Base-by-base conservation (phyloP, 2,888 invertebrate genomes). In the Eupithecia centaureata region DNA sequence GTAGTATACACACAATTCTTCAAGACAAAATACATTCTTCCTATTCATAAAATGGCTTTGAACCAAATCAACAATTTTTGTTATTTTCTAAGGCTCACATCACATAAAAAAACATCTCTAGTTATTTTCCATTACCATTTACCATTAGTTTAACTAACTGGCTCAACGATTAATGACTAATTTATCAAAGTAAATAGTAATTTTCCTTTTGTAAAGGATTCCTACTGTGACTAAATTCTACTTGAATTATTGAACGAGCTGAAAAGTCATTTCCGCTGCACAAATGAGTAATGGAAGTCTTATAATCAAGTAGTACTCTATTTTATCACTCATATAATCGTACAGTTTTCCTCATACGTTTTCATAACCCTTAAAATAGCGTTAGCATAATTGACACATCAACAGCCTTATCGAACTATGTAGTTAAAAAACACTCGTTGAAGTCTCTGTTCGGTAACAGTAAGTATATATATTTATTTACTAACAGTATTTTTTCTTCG, bases 231-330 rank as follows among this genome's bases (percentile, higher is more conserved):
- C 15, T 27, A 52, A 52, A 52, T 15, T 27, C 15, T 52, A 27
- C 15, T 52, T 5, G 52, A 52, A 52, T 13, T 27, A 25, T 52
- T 27, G 15, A 52, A 52, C 0, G 7, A 52, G 15, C 52, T 52
- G 52, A 52, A 52, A 52, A 27, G 25, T 52, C 52, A 52, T 52
- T 52, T 52, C 52, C 52, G 13, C 25, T 52, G 25, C 52, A 52
- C 27, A 27, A 51, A 51, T 27, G 52, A 27, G 52, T 52, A 52
- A 52, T 27, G 15, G 13, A 52, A 5, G 27, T 15, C 15, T 27
- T 52, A 22, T 42, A 18, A 42, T 47, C 22, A 12, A 47, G 47
- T 47, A 47, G 47, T 47, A 22, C 18, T 47, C 18, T 12, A 47
- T 4, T 22, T 47, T 47, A 47, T 47, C 22, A 47, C 22, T 42